Conservation (phyloP, 1,140 invertebrate genomes). For the Cepaea nemoralis region DNA sequence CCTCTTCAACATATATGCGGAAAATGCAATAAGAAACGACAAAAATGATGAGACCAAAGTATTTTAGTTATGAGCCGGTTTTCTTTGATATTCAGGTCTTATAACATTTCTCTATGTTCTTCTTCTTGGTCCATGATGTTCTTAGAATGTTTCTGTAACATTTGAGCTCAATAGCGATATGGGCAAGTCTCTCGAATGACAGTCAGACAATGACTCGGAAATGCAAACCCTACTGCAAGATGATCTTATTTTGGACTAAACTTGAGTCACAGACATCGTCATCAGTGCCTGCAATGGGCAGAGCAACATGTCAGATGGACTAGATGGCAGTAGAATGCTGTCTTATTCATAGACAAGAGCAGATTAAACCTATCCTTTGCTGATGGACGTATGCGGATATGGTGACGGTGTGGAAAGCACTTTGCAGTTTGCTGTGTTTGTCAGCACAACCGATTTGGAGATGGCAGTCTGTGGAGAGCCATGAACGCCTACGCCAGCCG, state of each 20-base stretch:
- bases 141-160: too few species aligned
- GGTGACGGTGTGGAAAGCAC: background rate
- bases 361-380: background rate
- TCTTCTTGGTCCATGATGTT: too few species aligned
- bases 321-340: background rate
- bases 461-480: too few species aligned
- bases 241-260: background rate
- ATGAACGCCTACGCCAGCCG: too few species aligned
- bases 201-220: background rate
- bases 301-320: slow-evolving; percentile 1
- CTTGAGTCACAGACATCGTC: background rate
- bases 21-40: too few species aligned
- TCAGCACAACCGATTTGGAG: too few species aligned
- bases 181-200: slow-evolving; percentile 9
- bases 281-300: background rate
- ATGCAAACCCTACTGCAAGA: background rate
- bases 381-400: background rate
- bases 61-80: too few species aligned
- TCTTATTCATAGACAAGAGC: background rate
- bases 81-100: too few species aligned
- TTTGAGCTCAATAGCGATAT: too few species aligned
- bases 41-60: too few species aligned
- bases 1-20: too few species aligned
- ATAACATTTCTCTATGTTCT: too few species aligned
- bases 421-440: background rate